These are phyloP conservation scores for Periplaneta americana DNA, from an alignment of 1,140 invertebrate species.

Conservation along the genomic window DNA sequence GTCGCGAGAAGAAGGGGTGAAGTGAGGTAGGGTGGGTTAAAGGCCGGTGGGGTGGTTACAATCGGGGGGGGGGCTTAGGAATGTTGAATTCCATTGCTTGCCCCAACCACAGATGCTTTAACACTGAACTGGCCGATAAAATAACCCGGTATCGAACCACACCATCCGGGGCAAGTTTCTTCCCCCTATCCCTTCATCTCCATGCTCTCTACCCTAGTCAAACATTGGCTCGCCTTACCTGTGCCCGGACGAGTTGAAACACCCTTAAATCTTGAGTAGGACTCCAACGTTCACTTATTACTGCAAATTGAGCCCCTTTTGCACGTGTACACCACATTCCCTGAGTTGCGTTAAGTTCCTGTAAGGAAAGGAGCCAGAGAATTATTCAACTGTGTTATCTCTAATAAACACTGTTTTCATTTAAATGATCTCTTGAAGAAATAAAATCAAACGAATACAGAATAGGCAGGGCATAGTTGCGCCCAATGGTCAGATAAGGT, in stretches of 20 bases:
- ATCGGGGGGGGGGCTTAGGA: background rate
- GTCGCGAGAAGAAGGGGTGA: background rate
- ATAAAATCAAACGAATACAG: too few species aligned
- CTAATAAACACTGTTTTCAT: too few species aligned
- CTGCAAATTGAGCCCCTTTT: too few species aligned
- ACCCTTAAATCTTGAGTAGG: too few species aligned
- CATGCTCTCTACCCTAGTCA: background rate
- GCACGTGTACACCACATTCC: too few species aligned
- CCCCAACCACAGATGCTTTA: conserved; percentile 7
- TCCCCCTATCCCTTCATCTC: background rate
- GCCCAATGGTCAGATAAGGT: too few species aligned
- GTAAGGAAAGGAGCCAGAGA: too few species aligned
- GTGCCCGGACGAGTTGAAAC: background rate
- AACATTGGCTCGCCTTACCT: background rate
- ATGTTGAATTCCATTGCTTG: conserved; percentile 11
- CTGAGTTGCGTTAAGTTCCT: too few species aligned
- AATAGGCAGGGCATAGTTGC: too few species aligned
- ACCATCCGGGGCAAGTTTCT: background rate
- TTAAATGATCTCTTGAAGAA: too few species aligned
- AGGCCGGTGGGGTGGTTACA: background rate
- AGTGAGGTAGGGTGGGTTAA: background rate
- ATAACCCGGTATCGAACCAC: background rate
- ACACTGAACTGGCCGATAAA: background rate
- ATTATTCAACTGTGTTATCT: too few species aligned
- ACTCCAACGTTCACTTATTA: too few species aligned